A percentile compares a stretch with the other conserved stretches of the same genome.
phyloP scores from a whole-genome alignment of 2,797 vertebrate species.

The Discoglossus pictus region DNA sequence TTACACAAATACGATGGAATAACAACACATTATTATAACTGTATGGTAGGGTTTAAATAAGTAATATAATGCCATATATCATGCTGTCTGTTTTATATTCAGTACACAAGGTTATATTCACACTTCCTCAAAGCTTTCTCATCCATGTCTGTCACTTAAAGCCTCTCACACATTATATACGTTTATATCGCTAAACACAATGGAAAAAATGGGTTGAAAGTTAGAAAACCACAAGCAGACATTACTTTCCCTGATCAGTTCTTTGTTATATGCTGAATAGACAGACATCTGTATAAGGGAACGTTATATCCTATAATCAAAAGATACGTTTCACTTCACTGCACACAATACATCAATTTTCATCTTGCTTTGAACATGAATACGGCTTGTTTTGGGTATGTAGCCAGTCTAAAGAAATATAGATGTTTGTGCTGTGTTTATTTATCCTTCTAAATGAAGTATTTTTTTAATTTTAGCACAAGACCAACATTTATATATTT shows the following conservation, averaged over 20 bases:
- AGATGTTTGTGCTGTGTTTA: background rate
- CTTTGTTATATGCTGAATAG: slow-evolving; percentile 31
- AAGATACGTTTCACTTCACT: slow-evolving; percentile 19
- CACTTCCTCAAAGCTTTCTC: too few species aligned
- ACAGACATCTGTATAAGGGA: slow-evolving; percentile 14
- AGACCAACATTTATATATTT: too few species aligned
- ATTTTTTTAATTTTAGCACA: too few species aligned
- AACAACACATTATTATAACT: too few species aligned
- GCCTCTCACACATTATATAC: background rate
- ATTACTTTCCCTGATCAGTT: slow-evolving; percentile 12
- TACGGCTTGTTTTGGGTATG: slow-evolving; percentile 14
- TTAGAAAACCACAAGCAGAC: slow-evolving; percentile 1
- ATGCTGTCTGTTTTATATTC: too few species aligned
- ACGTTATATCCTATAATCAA: slow-evolving; percentile 38
- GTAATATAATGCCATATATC: too few species aligned
- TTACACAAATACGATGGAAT: too few species aligned
- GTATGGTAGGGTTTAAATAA: too few species aligned
- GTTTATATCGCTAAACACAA: too few species aligned
- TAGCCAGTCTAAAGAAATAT: background rate
- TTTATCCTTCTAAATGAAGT: background rate
- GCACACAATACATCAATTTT: slow-evolving; percentile 28
- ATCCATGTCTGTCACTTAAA: background rate
- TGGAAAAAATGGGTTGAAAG: slow-evolving; percentile 16
- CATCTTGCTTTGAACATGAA: slow-evolving; percentile 24
- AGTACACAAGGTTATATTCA: too few species aligned